Evolutionary conservation across 2,888 invertebrate genomes (phyloP), one percentile per base, ranked within the genome.

Genomic region (Caenorhabditis drosophilae): DNA sequence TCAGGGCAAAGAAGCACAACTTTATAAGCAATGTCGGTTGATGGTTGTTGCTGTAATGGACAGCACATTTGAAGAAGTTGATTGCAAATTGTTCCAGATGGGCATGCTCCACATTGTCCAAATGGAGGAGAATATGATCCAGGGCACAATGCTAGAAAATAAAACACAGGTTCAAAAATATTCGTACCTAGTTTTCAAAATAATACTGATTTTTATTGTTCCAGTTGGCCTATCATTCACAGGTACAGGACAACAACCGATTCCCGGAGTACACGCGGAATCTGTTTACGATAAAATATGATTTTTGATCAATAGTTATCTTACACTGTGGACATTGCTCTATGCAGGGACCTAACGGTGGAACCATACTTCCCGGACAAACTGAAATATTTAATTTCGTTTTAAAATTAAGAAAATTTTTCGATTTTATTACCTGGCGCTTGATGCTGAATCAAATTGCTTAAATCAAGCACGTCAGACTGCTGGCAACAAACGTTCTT

Each of bases 401-500:
- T 12, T 36, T 11, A 12, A 26, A 11, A 31, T 20, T 22, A 1
- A 38, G 41, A 12, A 26, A 44, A 23, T 15, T n/a, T 20, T 42
- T n/a, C n/a, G n/a, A n/a, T n/a, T n/a, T n/a, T n/a, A n/a, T 54
- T 38, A 74, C 74, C 25, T 15, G 68, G 62, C n/a, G 72, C 72
- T 53, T 75, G 75, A 41, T 75, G 68, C 47, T 69, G 70, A 22
- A 64, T 64, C 18, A 70, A 51, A 34, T 69, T 66, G 49, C 60
- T 59, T 20, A 60, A 54, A 27, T 63, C 58, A 4, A 64, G 38
- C 7, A 58, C 41, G 26, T 68, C 70, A 12, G 66, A 67, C 51
- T 59, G 55, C 50, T 74, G 73, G 50, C 77, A 77, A 58, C 77
- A 77, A 44, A 71, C 72, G 53, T 73, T 74, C 75, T 77, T 54